Conservation (phyloP, 2,888 invertebrate genomes). For the Caenorhabditis sp. region DNA sequence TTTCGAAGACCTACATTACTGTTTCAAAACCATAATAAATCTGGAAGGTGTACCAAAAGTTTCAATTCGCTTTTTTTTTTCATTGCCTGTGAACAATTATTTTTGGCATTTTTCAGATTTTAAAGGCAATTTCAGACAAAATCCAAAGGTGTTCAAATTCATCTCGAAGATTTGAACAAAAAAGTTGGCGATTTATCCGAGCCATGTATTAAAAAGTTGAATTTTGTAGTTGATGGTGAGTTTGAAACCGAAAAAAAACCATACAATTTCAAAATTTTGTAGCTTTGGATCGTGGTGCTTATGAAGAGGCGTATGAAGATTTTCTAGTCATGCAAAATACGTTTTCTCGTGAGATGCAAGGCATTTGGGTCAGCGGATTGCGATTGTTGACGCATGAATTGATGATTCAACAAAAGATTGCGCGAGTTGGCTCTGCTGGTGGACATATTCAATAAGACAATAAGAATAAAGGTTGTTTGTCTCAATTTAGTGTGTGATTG, state of each 20-base stretch:
- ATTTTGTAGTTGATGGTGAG: slow-evolving; percentile 65
- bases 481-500: too few species aligned
- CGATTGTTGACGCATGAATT: slow-evolving; percentile 26
- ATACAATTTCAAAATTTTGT: slow-evolving; percentile 28
- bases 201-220: slow-evolving; percentile 56
- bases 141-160: slow-evolving; percentile 60
- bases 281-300: slow-evolving; percentile 60
- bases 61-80: too few species aligned
- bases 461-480: too few species aligned
- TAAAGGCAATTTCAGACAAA: slow-evolving; percentile 49
- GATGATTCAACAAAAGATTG: slow-evolving; percentile 6
- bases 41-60: too few species aligned
- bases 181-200: slow-evolving; percentile 49
- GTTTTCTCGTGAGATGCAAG: slow-evolving; percentile 17
- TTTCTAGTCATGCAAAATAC: slow-evolving; percentile 5
- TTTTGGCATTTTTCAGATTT: too few species aligned
- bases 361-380: slow-evolving; percentile 9
- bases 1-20: too few species aligned
- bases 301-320: slow-evolving; percentile 53
- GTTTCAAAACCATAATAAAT: too few species aligned
- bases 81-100: too few species aligned
- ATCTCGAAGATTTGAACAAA: slow-evolving; percentile 47
- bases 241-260: too few species aligned
- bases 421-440: slow-evolving; percentile 27
- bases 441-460: slow-evolving; percentile 14